These are phyloP conservation scores for Dolichoris vasculosae DNA, from an alignment of 1,140 invertebrate species.

Conservation along the genomic window DNA sequence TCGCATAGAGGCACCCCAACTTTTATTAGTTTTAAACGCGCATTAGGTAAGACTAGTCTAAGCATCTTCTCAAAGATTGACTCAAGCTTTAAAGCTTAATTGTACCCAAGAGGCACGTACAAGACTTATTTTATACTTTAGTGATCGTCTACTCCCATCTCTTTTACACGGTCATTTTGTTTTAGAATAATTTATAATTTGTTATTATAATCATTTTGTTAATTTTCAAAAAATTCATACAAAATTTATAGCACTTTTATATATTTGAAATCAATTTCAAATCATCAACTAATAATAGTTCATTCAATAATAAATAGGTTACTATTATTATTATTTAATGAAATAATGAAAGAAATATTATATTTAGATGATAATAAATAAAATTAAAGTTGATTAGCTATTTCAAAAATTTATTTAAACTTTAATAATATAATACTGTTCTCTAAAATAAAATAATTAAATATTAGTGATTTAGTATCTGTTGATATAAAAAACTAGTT, in stretches of 20 bases:
- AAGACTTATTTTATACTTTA: slow-evolving; percentile 33
- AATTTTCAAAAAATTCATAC: background rate
- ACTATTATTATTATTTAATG: too few relatives aligned
- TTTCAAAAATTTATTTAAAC: too few relatives aligned
- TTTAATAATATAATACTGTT: too few relatives aligned
- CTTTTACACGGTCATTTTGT: background rate
- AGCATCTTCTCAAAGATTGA: slow-evolving; percentile 58
- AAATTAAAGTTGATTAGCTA: too few relatives aligned
- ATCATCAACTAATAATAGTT: too few relatives aligned
- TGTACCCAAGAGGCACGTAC: slow-evolving; percentile 54
- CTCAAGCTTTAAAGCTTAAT: slow-evolving; percentile 54
- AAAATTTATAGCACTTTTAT: background rate
- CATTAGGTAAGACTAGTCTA: slow-evolving; percentile 72
- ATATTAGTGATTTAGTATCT: too few relatives aligned
- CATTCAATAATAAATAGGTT: too few relatives aligned
- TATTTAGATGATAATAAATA: too few relatives aligned
- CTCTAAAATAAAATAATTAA: too few relatives aligned
- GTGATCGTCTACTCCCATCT: background rate
- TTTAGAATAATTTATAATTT: background rate
- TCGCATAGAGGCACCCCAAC: slow-evolving; percentile 5
- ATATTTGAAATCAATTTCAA: too few relatives aligned
- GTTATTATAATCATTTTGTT: background rate
- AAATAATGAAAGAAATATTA: too few relatives aligned
- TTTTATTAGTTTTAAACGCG: slow-evolving; percentile 75
- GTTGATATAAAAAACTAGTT: too few relatives aligned